phyloP scores from a whole-genome alignment of 2,888 invertebrate species.

The Phengaris alcon region DNA sequence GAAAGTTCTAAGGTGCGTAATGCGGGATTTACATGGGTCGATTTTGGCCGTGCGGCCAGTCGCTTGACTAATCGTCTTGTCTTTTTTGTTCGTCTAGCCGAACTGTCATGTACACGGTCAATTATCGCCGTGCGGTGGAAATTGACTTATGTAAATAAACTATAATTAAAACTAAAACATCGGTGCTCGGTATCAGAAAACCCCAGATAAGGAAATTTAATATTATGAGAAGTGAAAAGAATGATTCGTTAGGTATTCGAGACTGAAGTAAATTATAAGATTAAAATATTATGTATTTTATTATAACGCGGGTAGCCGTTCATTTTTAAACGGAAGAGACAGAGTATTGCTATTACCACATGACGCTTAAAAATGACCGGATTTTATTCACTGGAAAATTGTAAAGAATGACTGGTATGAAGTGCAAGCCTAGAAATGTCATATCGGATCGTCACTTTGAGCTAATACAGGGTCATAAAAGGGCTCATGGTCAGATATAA shows the following conservation, averaged over 20 bases:
- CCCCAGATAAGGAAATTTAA: not conserved
- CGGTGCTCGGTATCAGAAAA: not conserved
- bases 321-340: not conserved
- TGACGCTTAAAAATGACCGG: not conserved
- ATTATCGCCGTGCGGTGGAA: too few species aligned
- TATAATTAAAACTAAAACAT: not conserved
- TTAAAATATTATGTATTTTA: not conserved
- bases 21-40: too few species aligned
- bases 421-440: too few species aligned
- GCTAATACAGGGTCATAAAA: too few species aligned
- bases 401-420: not conserved
- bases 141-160: too few species aligned
- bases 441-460: too few species aligned
- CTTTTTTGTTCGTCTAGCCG: too few species aligned
- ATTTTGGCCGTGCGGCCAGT: too few species aligned
- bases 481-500: too few species aligned
- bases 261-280: not conserved
- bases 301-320: slow-evolving; percentile 20
- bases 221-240: not conserved
- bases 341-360: not conserved
- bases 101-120: too few species aligned
- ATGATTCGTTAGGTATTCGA: not conserved
- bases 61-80: too few species aligned
- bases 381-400: not conserved
- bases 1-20: not conserved